These are phyloP conservation scores for Spheniscus mendiculus DNA, from an alignment of 2,113 vertebrate species.

Conservation along the genomic window DNA sequence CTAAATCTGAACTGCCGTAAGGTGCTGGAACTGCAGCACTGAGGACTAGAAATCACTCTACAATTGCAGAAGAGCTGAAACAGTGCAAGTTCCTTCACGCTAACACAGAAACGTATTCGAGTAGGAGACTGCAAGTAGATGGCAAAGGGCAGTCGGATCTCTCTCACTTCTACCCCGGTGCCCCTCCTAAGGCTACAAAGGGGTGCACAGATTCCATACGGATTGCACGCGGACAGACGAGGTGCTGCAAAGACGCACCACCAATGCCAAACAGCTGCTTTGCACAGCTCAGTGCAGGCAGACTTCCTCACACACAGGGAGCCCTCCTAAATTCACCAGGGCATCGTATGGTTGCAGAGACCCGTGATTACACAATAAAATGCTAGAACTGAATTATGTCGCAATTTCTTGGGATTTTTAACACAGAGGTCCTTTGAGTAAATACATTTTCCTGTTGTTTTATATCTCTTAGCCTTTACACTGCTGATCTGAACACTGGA, in stretches of 20 bases:
- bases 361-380: not conserved
- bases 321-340: not conserved
- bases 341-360: too few species aligned
- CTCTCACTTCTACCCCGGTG: fast-evolving
- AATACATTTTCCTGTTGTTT: not conserved
- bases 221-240: fast-evolving
- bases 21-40: not conserved
- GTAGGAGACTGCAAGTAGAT: not conserved
- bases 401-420: not conserved
- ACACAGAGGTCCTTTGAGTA: not conserved
- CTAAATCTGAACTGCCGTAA: not conserved
- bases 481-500: not conserved
- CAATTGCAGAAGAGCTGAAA: not conserved
- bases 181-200: not conserved
- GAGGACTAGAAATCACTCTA: not conserved
- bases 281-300: not conserved
- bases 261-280: not conserved
- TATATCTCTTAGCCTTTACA: not conserved
- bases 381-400: not conserved
- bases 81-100: not conserved
- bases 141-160: not conserved
- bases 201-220: fast-evolving
- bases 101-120: not conserved
- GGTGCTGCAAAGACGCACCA: not conserved
- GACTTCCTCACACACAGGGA: not conserved